These are phyloP conservation scores for Melanerpes aurifrons DNA, from an alignment of 2,113 vertebrate species.

Conservation along the genomic window DNA sequence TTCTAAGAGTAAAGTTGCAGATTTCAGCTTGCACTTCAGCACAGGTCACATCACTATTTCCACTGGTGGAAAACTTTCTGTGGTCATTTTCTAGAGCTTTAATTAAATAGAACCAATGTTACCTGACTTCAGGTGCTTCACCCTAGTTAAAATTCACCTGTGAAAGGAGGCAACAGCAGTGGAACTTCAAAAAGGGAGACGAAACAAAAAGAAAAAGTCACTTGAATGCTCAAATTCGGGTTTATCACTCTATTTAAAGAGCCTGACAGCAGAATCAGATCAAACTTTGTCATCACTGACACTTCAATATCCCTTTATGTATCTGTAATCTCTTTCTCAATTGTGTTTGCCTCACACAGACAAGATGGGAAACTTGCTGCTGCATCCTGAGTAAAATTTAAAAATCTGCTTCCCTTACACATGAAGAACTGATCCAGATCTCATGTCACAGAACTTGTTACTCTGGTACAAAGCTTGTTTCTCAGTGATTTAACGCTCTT, in stretches of 20 bases:
- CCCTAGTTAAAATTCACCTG: conserved; percentile 5
- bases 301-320: conserved; percentile 78
- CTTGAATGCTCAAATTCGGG: conserved; percentile 66
- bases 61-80: background rate
- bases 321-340: conserved; percentile 57
- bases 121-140: background rate
- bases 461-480: conserved; percentile 16
- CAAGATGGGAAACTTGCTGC: conserved; percentile 20
- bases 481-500: background rate
- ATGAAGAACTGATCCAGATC: conserved; percentile 41
- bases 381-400: conserved; percentile 36
- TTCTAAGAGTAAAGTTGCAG: background rate
- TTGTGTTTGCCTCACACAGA: conserved; percentile 32
- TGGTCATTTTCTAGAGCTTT: background rate
- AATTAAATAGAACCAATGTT: background rate
- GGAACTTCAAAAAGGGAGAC: background rate
- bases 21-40: background rate
- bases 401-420: background rate
- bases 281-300: conserved; percentile 68
- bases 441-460: conserved; percentile 19
- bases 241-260: conserved; percentile 24
- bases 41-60: background rate
- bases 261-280: conserved; percentile 52
- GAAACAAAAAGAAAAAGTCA: conserved; percentile 28
- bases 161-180: background rate